These are phyloP conservation scores for Podarcis lilfordi DNA, from an alignment of 2,797 vertebrate genomes.

Conservation along the genomic window DNA sequence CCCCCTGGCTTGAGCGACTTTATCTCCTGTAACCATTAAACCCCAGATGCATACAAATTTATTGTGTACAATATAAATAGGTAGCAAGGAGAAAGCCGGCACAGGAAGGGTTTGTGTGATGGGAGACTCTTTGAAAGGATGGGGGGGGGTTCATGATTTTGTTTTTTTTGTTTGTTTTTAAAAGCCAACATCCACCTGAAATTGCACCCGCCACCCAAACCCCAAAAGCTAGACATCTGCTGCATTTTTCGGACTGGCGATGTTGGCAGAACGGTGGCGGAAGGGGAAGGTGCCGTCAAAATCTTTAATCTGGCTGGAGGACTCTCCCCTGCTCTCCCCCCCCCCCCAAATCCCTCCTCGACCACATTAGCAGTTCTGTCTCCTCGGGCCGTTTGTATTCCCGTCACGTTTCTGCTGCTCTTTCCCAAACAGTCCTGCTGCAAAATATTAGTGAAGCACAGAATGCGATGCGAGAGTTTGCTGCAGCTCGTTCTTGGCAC, in stretches of 20 bases:
- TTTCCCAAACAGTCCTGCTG: constrained; percentile 62
- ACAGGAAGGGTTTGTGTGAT: background rate
- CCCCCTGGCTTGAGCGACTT: background rate
- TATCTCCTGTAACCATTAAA: background rate
- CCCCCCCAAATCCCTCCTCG: background rate
- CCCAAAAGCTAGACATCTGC: constrained; percentile 21
- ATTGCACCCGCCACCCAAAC: background rate
- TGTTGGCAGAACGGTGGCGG: constrained; percentile 34
- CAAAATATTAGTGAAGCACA: constrained; percentile 70
- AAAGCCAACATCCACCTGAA: background rate
- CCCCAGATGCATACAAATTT: background rate
- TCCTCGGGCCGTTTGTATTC: constrained; percentile 65
- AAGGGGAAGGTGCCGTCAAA: constrained; percentile 20
- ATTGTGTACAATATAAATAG: background rate
- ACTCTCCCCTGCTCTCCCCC: background rate
- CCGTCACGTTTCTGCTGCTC: constrained; percentile 62
- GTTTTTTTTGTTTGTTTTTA: too few species aligned
- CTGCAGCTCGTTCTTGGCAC: constrained; percentile 79
- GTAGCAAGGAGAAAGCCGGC: background rate
- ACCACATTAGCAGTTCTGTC: constrained; percentile 20
- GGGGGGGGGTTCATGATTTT: constrained; percentile 30
- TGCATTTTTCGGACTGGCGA: background rate
- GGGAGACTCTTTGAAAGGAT: background rate
- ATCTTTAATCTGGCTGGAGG: constrained; percentile 48
- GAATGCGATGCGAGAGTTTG: constrained; percentile 67